Percentiles rank a stretch among this genome's conserved stretches.
phyloP scores from a whole-genome alignment of 2,113 vertebrate species.

The Rhegmatorhina hoffmannsi region DNA sequence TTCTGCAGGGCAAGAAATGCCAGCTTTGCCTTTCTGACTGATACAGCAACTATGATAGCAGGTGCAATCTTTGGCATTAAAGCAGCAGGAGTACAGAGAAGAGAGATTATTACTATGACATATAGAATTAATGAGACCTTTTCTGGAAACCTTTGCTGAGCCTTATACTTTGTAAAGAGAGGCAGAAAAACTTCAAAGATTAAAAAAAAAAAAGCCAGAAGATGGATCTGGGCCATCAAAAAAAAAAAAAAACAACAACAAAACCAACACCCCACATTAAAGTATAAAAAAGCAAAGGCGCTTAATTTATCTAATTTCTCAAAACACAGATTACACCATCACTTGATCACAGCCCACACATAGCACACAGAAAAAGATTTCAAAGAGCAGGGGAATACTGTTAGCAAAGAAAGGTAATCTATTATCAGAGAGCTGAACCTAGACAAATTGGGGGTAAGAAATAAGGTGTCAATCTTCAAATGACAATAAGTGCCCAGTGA shows the following conservation, averaged over 20 bases:
- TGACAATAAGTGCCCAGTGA: background rate
- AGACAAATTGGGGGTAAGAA: background rate
- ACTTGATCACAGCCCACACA: background rate
- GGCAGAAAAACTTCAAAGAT: background rate
- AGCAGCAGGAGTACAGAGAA: background rate
- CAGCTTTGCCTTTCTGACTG: background rate
- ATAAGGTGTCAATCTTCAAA: background rate
- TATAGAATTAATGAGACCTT: conserved; percentile 30
- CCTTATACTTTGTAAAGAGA: background rate
- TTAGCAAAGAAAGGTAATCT: background rate
- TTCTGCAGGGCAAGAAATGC: background rate
- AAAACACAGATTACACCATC: background rate
- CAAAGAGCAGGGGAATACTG: background rate
- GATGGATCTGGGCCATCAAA: background rate
- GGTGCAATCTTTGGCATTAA: conserved; percentile 1
- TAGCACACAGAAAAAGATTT: background rate
- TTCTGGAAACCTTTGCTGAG: background rate
- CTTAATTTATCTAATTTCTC: background rate
- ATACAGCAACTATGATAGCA: background rate
- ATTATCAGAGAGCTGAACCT: background rate
- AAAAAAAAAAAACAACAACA: background rate
- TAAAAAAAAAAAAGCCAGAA: background rate
- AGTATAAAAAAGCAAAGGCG: background rate
- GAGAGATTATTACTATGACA: conserved; percentile 9
- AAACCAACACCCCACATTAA: background rate